phyloP scores from a whole-genome alignment of 2,888 invertebrate genomes.

The Pandemis heparana region DNA sequence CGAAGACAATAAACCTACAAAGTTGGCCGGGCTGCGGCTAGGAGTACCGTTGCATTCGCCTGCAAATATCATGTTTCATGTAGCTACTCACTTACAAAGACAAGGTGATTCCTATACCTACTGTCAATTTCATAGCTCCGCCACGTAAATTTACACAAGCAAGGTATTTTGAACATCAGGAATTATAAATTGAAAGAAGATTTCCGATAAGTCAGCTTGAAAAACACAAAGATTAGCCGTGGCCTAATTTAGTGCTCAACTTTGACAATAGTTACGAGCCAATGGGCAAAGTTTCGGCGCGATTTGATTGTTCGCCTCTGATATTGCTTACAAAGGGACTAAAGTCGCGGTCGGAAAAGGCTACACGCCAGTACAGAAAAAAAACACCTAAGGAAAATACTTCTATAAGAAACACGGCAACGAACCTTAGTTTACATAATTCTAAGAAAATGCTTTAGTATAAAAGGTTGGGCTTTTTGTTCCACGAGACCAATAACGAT shows the following conservation, averaged over 20 bases:
- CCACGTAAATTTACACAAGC: not conserved
- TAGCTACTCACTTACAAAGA: slow-evolving; percentile 48
- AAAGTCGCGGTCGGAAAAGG: slow-evolving; percentile 37
- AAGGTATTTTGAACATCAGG: slow-evolving; percentile 8
- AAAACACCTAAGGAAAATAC: not conserved
- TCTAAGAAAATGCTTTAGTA: slow-evolving; percentile 15
- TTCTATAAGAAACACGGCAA: not conserved
- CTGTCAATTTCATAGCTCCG: not conserved
- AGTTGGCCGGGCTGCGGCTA: slow-evolving; percentile 57
- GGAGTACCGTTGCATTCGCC: slow-evolving; percentile 55
- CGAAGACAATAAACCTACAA: slow-evolving; percentile 70
- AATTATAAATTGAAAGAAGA: slow-evolving; percentile 12
- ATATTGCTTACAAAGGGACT: slow-evolving; percentile 50
- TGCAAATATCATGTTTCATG: slow-evolving; percentile 54
- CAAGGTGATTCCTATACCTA: slow-evolving; percentile 44
- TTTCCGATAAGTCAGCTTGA: slow-evolving; percentile 43
- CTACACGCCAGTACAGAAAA: slow-evolving; percentile 5
- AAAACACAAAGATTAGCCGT: slow-evolving; percentile 53
- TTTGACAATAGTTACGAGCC: slow-evolving; percentile 67
- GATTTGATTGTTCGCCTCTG: slow-evolving; percentile 66
- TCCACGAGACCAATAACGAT: slow-evolving; percentile 26
- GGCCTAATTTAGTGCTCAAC: slow-evolving; percentile 67
- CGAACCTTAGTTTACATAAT: slow-evolving; percentile 2
- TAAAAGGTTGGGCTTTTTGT: slow-evolving; percentile 17
- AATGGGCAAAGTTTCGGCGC: slow-evolving; percentile 66